These are phyloP conservation scores for Bambusicola thoracicus DNA, from an alignment of 2,113 vertebrate genomes.

Conservation along the genomic window DNA sequence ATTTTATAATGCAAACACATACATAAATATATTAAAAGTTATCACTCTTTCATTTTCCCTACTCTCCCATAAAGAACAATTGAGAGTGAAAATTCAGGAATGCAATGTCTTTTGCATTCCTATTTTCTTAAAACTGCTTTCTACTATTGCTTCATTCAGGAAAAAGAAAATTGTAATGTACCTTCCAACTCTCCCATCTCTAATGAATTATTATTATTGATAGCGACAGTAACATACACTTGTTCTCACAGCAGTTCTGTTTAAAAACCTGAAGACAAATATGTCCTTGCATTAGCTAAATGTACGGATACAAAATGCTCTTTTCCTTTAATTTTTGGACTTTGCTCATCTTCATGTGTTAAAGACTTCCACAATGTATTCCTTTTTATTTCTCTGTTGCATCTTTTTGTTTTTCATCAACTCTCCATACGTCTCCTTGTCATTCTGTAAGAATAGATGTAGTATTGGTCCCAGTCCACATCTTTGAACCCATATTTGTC, in stretches of 20 bases:
- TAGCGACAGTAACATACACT: background rate
- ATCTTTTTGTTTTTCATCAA: background rate
- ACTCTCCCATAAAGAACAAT: background rate
- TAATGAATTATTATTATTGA: background rate
- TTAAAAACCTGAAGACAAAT: background rate
- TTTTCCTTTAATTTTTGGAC: background rate
- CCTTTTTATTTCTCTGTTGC: background rate
- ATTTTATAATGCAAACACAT: slow-evolving; percentile 11
- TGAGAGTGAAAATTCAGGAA: background rate
- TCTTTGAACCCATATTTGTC: background rate
- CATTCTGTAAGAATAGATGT: background rate
- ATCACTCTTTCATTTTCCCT: background rate
- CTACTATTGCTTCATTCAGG: background rate
- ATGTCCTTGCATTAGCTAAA: background rate
- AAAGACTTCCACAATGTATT: background rate
- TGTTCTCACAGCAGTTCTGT: background rate
- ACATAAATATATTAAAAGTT: background rate
- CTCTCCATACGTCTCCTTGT: background rate
- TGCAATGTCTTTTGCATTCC: background rate
- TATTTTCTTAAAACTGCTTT: background rate
- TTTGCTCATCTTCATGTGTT: background rate
- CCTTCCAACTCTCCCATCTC: background rate
- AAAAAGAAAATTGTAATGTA: background rate
- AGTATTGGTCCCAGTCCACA: background rate
- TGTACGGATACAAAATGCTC: background rate